These are phyloP conservation scores for Loripinus fragilis DNA, from an alignment of 2,888 invertebrate genomes.

Conservation along the genomic window DNA sequence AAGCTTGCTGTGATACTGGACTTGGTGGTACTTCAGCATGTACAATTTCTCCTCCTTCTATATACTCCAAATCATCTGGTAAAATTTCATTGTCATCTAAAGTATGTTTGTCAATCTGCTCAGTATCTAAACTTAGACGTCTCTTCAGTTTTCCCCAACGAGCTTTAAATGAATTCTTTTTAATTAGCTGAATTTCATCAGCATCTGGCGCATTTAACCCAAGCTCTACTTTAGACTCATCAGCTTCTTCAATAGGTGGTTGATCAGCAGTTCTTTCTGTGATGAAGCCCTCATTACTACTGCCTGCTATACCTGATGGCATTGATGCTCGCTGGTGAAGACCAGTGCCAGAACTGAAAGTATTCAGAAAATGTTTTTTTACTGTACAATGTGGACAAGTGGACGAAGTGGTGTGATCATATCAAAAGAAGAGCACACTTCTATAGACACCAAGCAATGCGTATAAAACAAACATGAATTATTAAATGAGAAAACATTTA, in stretches of 20 bases:
- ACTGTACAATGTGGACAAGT: no score
- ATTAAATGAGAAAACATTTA: no score
- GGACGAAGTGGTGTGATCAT: no score
- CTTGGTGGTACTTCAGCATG: conserved; percentile 21
- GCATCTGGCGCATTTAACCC: background rate
- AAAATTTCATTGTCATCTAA: conserved; percentile 45
- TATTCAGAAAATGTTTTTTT: no score
- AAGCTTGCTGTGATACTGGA: background rate
- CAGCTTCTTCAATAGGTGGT: background rate
- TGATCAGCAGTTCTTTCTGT: background rate
- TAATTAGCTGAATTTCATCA: background rate
- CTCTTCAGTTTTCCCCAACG: conserved; percentile 41
- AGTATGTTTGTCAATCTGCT: background rate
- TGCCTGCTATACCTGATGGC: background rate
- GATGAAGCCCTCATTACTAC: background rate
- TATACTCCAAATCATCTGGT: conserved; percentile 57
- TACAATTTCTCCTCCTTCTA: conserved; percentile 56
- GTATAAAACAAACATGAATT: no score
- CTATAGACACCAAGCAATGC: no score
- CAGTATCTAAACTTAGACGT: conserved; percentile 33
- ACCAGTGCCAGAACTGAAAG: conserved; percentile 45
- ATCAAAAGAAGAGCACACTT: no score
- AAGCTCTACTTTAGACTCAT: conserved; percentile 50
- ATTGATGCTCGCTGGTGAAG: conserved; percentile 39
- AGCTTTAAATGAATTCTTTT: conserved; percentile 19